phyloP scores from a whole-genome alignment of 1,140 invertebrate species.

The Andrena cerasifolii region DNA sequence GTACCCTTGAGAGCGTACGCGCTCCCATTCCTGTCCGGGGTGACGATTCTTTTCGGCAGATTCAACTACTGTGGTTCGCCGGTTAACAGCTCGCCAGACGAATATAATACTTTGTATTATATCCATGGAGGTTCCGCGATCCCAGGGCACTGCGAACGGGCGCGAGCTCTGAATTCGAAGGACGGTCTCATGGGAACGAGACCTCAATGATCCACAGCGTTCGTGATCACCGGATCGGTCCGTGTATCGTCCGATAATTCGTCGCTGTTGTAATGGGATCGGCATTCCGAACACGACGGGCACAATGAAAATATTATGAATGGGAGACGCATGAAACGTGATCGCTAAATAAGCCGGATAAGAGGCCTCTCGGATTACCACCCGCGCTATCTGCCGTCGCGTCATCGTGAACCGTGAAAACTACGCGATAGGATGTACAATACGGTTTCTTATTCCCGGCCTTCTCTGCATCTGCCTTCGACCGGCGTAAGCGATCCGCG shows the following conservation, averaged over 20 bases:
- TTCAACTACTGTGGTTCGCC: too few relatives aligned
- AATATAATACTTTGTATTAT: too few relatives aligned
- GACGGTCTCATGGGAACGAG: neutral
- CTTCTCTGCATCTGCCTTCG: slow-evolving; percentile 19
- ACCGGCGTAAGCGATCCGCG: slow-evolving; percentile 9
- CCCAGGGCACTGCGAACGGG: too few relatives aligned
- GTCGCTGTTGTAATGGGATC: slow-evolving; percentile 51
- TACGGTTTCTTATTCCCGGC: slow-evolving; percentile 59
- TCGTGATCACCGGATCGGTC: neutral
- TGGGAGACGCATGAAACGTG: slow-evolving; percentile 56
- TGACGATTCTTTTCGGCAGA: neutral
- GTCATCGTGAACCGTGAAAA: slow-evolving; percentile 52
- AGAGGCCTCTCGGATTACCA: slow-evolving; percentile 53
- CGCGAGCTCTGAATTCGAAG: slow-evolving; percentile 12
- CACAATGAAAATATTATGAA: slow-evolving; percentile 66
- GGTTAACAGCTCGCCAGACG: too few relatives aligned
- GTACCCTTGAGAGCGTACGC: neutral
- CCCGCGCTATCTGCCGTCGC: slow-evolving; percentile 44
- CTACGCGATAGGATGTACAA: slow-evolving; percentile 44
- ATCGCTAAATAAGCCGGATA: slow-evolving; percentile 61
- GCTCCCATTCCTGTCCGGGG: neutral
- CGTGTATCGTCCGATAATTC: slow-evolving; percentile 30
- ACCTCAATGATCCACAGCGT: neutral
- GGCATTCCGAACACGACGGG: slow-evolving; percentile 20
- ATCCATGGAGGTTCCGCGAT: too few relatives aligned